Evolutionary conservation across 2,113 vertebrate genomes (phyloP).

Genomic region (Electrona antarctica): DNA sequence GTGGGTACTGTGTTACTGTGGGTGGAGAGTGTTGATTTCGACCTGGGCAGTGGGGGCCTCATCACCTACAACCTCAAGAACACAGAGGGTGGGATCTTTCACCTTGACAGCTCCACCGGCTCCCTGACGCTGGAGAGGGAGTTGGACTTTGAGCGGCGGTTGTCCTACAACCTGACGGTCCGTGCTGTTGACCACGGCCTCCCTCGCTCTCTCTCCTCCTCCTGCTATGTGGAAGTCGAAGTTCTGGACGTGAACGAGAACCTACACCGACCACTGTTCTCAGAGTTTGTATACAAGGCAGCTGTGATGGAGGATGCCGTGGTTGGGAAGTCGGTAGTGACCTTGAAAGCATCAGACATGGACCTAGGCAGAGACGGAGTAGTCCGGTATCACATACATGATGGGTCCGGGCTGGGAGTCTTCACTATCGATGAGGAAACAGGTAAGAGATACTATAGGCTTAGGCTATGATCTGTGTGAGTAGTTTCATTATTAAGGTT

Average conservation of each 20-base stretch:
- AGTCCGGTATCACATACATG: conserved; percentile 87
- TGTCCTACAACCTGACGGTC: conserved; percentile 88
- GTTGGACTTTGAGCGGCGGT: conserved; percentile 89
- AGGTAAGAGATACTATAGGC: conserved; percentile 76
- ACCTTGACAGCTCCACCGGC: conserved; percentile 83
- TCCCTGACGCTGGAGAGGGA: conserved; percentile 87
- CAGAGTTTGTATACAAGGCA: conserved; percentile 86
- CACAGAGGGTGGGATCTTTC: conserved; percentile 82
- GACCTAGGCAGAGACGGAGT: conserved; percentile 89
- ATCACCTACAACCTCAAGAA: conserved; percentile 86
- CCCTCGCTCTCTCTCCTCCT: conserved; percentile 86
- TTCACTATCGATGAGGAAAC: conserved; percentile 90
- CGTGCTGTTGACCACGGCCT: conserved; percentile 87
- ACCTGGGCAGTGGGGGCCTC: conserved; percentile 84
- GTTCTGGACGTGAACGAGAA: conserved; percentile 96
- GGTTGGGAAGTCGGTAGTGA: conserved; percentile 82
- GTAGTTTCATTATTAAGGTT: no score
- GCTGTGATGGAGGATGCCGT: conserved; percentile 86
- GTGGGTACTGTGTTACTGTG: conserved; percentile 86
- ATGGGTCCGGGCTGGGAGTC: conserved; percentile 87
- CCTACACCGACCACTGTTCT: conserved; percentile 85
- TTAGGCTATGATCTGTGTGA: no score
- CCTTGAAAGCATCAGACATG: conserved; percentile 83
- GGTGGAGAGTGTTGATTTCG: conserved; percentile 89
- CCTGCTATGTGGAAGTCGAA: conserved; percentile 88